Base-by-base conservation (phyloP, 2,888 invertebrate genomes). In the Andrena chrysosceles region DNA sequence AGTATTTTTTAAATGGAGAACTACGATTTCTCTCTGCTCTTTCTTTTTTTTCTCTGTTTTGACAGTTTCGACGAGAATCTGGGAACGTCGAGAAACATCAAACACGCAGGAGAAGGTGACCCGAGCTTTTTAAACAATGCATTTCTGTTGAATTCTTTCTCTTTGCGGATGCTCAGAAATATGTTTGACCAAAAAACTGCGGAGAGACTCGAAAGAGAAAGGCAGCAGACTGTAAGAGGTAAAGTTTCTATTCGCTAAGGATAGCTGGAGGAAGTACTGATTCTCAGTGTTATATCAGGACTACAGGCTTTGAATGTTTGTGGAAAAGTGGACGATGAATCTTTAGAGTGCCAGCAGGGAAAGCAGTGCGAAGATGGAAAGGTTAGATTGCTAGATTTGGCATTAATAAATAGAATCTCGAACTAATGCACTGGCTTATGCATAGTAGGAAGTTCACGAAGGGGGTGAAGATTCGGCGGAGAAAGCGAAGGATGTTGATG, bases 121-220 rank as follows among this genome's bases (percentile, higher is more conserved):
- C 0, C 48, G 7, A 16, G 0, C 2, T n/a, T 33, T 0, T 13
- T 1, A 2, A 33, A 20, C 0, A n/a, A 68, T 0, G 20, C 7
- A 1, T 8, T 10, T 23, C 33, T 26, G 13, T 33, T 33, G 7
- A 52, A 35, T 5, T 23, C 13, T 35, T 0, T n/a, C 8, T 10
- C 26, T n/a, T 2, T 10, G 1, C 1, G 31, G 42, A 2, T 5
- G 5, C 2, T 10, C 2, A 0, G 4, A 5, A 26, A 52, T 31
- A 8, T 42, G 16, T 71, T 64, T 0, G 82, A 82, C 8, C 8
- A 68, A 1, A 76, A 26, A 48, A 81, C 76, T 10, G 5, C 2
- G 13, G 68, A 29, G 0, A 81, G 82, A 2, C 49, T 83, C 6
- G 42, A 68, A 3, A 76, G 82, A 8, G 82, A 83, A 48, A 63